Base-by-base conservation (phyloP, 2,888 invertebrate species). In the Neuroscelio doddi region DNA sequence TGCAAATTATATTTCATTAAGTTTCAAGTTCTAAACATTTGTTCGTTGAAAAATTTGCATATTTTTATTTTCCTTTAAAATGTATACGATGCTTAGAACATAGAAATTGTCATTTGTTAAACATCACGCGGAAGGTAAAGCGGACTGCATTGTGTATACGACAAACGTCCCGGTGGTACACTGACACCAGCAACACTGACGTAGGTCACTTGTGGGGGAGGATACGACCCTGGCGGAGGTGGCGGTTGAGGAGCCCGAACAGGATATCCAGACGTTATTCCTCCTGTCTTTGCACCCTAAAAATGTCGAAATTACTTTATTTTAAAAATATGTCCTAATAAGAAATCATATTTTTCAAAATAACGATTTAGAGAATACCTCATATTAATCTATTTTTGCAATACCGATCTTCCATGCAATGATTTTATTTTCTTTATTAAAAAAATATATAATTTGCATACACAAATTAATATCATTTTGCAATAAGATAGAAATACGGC, bases 201-300 rank as follows among this genome's bases (percentile, higher is more conserved):
- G 4, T 83, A 83, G 24, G 79, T 77, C 30, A 81, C 81, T 12
- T 81, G 80, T 4, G 73, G 73, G 3, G 73, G 73, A 9, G 72
- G 65, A 71, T 61, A 38, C 21, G 61, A 64, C 3, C 56, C 52
- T 17, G 58, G 64, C n/a, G 62, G 52, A 12, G 74, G 73, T 9
- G 80, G 78, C 8, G 83, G 80, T 61, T 84, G 83, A 1, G 83
- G 81, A 14, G 83, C 78, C 68, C 93, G 89, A 1, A 93, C 92
- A 0, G 94, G 93, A 87, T 94, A 95, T 1, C 94, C 94, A 62
- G 93, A 91, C 0, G 93, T 92, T 64, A 95, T 94, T 75, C 93
- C 92, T 62, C 94, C 93, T 0, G 92, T 89, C 80, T 93, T 92
- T n/a, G 90, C 85, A 59, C 89, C 89, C 91, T 92, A 47, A 8